Percentiles rank a stretch among this genome's conserved stretches.
Conservation (phyloP, 2,113 vertebrate species). For the Alligator mississippiensis region DNA sequence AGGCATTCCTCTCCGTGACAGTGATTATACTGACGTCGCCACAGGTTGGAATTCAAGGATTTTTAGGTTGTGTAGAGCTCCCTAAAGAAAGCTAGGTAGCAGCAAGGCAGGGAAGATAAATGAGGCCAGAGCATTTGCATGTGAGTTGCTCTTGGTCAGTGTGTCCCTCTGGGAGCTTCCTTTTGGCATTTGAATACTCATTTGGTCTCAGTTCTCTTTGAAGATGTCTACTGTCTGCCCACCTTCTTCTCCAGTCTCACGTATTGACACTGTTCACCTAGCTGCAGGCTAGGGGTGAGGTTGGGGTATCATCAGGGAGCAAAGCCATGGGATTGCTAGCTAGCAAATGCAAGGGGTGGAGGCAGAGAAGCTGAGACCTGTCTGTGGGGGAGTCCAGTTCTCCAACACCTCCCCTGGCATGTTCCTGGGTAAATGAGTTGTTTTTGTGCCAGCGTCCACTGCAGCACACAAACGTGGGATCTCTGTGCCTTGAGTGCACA, state of each 20-base stretch:
- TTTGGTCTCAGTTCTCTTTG: background rate
- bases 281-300: background rate
- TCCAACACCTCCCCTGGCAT: background rate
- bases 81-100: background rate
- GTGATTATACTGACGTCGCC: constrained; percentile 38
- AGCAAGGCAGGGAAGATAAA: background rate
- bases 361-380: background rate
- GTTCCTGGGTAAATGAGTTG: background rate
- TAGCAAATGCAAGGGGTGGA: background rate
- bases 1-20: constrained; percentile 16
- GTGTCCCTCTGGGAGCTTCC: background rate
- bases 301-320: background rate
- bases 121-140: background rate
- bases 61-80: background rate
- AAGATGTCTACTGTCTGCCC: background rate
- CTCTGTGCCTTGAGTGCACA: background rate
- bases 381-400: background rate
- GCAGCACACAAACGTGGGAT: background rate
- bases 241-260: background rate
- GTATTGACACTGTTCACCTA: background rate
- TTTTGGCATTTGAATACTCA: background rate
- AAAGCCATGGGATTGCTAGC: background rate
- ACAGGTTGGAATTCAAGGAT: constrained; percentile 49
- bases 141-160: background rate
- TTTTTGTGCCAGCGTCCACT: background rate